Conservation (phyloP, 2,888 invertebrate species). For the Phalera bucephala region DNA sequence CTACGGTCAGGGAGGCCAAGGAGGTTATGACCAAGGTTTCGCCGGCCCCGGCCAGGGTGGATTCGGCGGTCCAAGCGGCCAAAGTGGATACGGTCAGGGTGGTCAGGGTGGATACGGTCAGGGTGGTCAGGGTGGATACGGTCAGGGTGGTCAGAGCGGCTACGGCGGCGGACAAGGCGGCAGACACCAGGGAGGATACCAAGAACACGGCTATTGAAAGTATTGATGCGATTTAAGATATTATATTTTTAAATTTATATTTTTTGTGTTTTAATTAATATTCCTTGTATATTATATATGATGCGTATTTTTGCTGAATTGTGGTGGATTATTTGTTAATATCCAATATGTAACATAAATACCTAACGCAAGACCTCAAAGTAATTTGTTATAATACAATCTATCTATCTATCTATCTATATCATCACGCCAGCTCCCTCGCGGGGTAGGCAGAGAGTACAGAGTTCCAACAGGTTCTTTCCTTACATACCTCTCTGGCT, state of each 20-base stretch:
- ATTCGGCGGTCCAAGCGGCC: constrained; percentile 11
- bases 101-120: constrained; percentile 11
- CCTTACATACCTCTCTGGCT: no score
- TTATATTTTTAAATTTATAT: constrained; percentile 1
- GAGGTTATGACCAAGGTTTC: constrained; percentile 6
- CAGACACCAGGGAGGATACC: constrained; percentile 2
- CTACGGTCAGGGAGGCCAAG: constrained; percentile 8
- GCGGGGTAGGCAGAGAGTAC: no score
- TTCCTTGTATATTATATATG: no score
- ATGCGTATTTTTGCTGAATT: no score
- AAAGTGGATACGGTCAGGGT: constrained; percentile 7
- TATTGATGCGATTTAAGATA: neutral
- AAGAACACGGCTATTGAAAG: constrained; percentile 2
- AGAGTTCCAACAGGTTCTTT: no score
- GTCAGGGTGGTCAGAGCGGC: neutral
- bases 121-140: constrained; percentile 1
- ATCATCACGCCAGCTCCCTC: no score
- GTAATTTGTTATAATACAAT: no score
- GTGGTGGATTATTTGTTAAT: no score
- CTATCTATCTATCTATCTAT: no score
- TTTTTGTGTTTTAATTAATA: neutral
- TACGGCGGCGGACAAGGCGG: constrained; percentile 3
- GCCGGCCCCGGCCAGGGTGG: constrained; percentile 9
- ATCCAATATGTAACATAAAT: no score
- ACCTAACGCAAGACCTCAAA: no score